These are phyloP conservation scores for Pelodytes ibericus DNA, from an alignment of 2,797 vertebrate genomes.

Conservation along the genomic window DNA sequence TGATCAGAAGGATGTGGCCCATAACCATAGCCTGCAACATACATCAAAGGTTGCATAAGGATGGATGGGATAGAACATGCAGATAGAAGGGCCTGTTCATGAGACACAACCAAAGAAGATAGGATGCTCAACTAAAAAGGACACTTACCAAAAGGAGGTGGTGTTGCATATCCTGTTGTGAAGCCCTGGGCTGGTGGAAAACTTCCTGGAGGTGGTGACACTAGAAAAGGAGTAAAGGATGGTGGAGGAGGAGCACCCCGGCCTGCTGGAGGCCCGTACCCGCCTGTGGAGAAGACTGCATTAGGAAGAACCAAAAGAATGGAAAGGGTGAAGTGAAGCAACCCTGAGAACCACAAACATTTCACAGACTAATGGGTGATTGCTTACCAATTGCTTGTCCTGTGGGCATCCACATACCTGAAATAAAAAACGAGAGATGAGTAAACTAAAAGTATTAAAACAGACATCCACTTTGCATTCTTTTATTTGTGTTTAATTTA, in stretches of 20 bases:
- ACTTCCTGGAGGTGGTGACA: constrained; percentile 89
- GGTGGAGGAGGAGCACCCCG: constrained; percentile 90
- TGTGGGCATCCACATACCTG: constrained; percentile 98
- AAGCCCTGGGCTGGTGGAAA: constrained; percentile 95
- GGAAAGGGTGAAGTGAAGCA: constrained; percentile 51
- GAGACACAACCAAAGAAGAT: neutral
- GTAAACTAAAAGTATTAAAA: neutral
- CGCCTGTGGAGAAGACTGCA: constrained; percentile 74
- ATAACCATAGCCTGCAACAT: constrained; percentile 85
- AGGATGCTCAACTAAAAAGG: neutral
- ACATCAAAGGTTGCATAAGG: constrained; percentile 28
- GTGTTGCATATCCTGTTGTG: constrained; percentile 92
- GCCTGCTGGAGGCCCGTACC: constrained; percentile 89
- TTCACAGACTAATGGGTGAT: neutral
- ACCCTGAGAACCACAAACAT: constrained; percentile 46
- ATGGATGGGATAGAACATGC: constrained; percentile 3
- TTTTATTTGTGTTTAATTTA: too few species aligned
- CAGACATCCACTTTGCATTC: too few species aligned
- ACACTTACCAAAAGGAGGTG: constrained; percentile 94
- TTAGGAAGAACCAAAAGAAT: constrained; percentile 51
- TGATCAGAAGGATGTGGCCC: constrained; percentile 91
- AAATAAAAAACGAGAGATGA: constrained; percentile 30
- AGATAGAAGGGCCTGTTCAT: neutral
- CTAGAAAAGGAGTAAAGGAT: constrained; percentile 94
- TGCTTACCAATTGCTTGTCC: constrained; percentile 94